Conservation (phyloP, 2,888 invertebrate species). For the Limnephilus rhombicus region DNA sequence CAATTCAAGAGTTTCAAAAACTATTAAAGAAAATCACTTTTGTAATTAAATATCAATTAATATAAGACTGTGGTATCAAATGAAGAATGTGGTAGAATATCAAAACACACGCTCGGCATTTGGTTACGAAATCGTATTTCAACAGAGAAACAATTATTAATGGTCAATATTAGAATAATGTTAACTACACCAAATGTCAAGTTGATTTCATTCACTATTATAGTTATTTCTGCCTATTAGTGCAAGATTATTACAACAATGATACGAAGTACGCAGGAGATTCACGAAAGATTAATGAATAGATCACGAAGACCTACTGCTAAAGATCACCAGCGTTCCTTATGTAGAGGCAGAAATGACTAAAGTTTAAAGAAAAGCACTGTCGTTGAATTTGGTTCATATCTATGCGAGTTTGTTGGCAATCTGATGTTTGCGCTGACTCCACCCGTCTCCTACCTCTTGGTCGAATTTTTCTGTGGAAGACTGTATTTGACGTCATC, state of each 20-base stretch:
- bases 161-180: background rate
- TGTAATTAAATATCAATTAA: background rate
- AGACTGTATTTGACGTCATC: constrained; percentile 76
- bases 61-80: background rate
- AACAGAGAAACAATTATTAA: background rate
- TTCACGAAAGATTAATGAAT: background rate
- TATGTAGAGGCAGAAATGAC: background rate
- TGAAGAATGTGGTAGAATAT: background rate
- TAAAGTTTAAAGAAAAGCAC: background rate
- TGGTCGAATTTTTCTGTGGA: constrained; percentile 78
- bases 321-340: constrained; percentile 11
- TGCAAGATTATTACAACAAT: background rate
- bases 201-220: too few relatives aligned
- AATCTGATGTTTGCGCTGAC: background rate
- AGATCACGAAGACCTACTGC: background rate
- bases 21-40: background rate
- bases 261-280: background rate
- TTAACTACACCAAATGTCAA: background rate
- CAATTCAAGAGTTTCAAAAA: background rate
- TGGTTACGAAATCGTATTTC: background rate
- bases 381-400: background rate
- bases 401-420: background rate
- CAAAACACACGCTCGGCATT: background rate
- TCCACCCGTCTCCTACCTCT: constrained; percentile 75
- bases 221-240: background rate